Conservation (phyloP, 2,888 invertebrate species). For the Mechanitis mazaeus region DNA sequence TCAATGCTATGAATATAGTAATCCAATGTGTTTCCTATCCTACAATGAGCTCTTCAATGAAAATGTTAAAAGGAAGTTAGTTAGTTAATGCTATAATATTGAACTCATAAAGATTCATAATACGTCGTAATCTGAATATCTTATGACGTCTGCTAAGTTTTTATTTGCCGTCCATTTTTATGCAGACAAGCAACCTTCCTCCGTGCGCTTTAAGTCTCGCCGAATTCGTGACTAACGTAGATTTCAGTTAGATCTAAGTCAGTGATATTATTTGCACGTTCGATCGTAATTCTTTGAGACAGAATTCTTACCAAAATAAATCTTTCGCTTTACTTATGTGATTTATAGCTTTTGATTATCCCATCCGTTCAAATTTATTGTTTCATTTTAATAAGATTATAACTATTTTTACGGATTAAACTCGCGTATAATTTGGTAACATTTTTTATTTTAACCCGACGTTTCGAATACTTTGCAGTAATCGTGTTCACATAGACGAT, state of each 20-base stretch:
- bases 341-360: not conserved
- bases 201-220: conserved; percentile 51
- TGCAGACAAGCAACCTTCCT: conserved; percentile 48
- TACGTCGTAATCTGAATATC: not conserved
- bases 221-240: conserved; percentile 63
- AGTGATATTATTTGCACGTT: conserved; percentile 37
- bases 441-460: too few relatives aligned
- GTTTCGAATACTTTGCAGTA: too few relatives aligned
- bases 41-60: too few relatives aligned
- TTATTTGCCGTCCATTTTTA: conserved; percentile 44
- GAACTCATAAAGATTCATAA: not conserved
- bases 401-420: too few relatives aligned
- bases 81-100: not conserved
- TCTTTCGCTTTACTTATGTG: not conserved
- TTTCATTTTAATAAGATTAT: not conserved
- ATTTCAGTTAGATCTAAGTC: conserved; percentile 59
- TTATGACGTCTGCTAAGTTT: conserved; percentile 23
- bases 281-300: conserved; percentile 26
- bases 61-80: too few relatives aligned
- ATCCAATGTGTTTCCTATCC: too few relatives aligned
- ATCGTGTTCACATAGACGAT: too few relatives aligned
- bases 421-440: too few relatives aligned
- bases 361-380: not conserved
- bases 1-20: too few relatives aligned
- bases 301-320: conserved; percentile 16